These are phyloP conservation scores for Zingel zingel DNA, from an alignment of 2,113 vertebrate species.

Conservation along the genomic window DNA sequence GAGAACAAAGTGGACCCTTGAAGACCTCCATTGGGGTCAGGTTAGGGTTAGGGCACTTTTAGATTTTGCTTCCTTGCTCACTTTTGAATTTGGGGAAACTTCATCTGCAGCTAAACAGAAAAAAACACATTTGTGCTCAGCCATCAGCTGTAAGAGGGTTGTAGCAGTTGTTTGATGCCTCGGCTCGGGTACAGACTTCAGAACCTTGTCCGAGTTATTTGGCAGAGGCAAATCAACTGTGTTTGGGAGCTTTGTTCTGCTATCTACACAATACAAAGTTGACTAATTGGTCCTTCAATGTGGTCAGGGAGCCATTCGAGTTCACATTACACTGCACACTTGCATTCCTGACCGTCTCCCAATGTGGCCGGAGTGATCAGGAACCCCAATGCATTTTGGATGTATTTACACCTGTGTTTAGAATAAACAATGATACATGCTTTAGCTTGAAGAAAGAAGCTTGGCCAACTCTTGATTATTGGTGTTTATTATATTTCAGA, in stretches of 20 bases:
- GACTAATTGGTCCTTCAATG: constrained; percentile 66
- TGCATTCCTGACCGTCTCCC: constrained; percentile 56
- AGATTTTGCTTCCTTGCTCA: constrained; percentile 9
- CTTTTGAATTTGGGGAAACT: constrained; percentile 10
- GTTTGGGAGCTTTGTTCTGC: constrained; percentile 42
- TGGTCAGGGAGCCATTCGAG: constrained; percentile 43
- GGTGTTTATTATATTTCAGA: no score
- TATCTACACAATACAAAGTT: constrained; percentile 57
- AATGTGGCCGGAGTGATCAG: constrained; percentile 30
- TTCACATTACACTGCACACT: constrained; percentile 61
- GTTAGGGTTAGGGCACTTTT: neutral
- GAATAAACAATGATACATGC: constrained; percentile 7
- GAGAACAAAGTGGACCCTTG: neutral
- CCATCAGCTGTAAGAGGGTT: neutral
- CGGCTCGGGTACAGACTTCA: constrained; percentile 20
- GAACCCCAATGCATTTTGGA: neutral
- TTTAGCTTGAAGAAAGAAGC: constrained; percentile 8
- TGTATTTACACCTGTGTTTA: constrained; percentile 45
- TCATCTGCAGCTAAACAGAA: neutral
- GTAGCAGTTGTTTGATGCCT: constrained; percentile 15
- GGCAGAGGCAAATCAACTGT: constrained; percentile 47
- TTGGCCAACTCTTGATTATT: constrained; percentile 11
- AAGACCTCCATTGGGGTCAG: neutral
- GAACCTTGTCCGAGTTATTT: constrained; percentile 25
- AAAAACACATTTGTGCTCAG: neutral